Evolutionary conservation across 2,113 vertebrate genomes (phyloP).

Genomic region (Uria aalge): DNA sequence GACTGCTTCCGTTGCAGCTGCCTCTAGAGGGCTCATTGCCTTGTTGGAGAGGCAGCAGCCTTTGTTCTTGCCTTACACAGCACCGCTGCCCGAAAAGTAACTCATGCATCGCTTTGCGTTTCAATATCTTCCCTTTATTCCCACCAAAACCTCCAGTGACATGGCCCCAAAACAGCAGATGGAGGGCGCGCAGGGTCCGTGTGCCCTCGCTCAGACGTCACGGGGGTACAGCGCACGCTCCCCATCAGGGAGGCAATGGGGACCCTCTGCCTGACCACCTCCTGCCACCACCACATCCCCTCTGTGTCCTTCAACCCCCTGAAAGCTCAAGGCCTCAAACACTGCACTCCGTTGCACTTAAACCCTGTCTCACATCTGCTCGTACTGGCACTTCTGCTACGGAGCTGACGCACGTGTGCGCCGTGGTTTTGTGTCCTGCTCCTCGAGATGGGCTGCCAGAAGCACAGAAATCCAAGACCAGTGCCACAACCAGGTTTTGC

Average conservation of each 20-base stretch:
- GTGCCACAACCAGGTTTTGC: not conserved
- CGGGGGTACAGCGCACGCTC: accelerated
- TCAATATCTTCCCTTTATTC: not conserved
- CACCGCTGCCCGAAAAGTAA: not conserved
- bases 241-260: accelerated
- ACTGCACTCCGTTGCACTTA: not conserved
- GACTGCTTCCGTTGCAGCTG: not conserved
- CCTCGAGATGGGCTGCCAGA: not conserved
- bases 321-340: not conserved
- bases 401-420: accelerated
- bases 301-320: not conserved
- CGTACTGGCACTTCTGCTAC: accelerated
- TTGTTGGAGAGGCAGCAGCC: not conserved
- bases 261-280: not conserved
- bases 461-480: not conserved
- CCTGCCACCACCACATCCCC: not conserved
- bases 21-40: constrained; percentile 63
- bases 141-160: not conserved
- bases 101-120: not conserved
- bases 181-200: not conserved
- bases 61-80: not conserved
- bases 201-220: not conserved
- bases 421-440: not conserved
- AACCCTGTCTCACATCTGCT: not conserved
- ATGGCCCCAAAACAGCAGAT: not conserved